A percentile compares a stretch with the other conserved stretches of the same genome.
Evolutionary conservation across 2,113 vertebrate genomes (phyloP).

Genomic region (Lonchura striata): DNA sequence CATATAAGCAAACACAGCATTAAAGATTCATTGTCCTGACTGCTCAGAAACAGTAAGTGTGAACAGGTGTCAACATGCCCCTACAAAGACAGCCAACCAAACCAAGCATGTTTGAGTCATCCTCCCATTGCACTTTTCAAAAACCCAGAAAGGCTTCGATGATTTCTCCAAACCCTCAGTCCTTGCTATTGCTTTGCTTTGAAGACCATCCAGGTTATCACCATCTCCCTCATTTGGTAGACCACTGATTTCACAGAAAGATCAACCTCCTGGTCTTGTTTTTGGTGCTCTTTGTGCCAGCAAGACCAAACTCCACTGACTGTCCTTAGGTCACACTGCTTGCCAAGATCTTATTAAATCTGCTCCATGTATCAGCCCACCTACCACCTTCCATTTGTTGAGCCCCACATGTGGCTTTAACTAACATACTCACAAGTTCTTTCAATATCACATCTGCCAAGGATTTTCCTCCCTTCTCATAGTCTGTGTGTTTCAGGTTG

Average conservation of each 20-base stretch:
- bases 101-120: neutral
- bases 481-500: neutral
- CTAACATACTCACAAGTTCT: neutral
- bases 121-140: neutral
- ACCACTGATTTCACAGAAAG: neutral
- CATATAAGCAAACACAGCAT: neutral
- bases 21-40: neutral
- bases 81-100: neutral
- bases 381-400: neutral
- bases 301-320: neutral
- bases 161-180: neutral
- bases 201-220: neutral
- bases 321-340: neutral
- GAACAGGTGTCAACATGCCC: neutral
- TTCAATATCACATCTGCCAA: neutral
- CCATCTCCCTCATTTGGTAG: neutral
- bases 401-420: neutral
- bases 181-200: neutral
- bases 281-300: neutral
- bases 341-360: neutral
- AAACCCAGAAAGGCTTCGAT: neutral
- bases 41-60: neutral
- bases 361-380: neutral
- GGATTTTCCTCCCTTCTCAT: neutral
- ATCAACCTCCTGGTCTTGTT: neutral